Conservation (phyloP, 2,888 invertebrate species). For the Sarcophaga rosellei region DNA sequence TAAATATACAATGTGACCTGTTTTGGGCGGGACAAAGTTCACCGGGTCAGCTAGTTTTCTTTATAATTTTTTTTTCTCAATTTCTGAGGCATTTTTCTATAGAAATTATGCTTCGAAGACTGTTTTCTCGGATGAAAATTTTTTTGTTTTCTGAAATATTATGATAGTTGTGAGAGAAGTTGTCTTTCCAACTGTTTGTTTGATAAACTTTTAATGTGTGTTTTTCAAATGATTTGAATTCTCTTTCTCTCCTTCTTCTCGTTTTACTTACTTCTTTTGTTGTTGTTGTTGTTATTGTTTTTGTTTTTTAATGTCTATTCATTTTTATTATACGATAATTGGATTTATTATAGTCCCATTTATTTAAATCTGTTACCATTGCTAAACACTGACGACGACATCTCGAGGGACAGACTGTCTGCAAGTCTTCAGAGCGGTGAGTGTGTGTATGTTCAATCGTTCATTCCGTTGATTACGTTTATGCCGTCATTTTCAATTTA, state of each 20-base stretch:
- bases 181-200: no score
- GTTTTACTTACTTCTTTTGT: neutral
- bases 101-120: no score
- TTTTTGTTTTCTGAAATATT: no score
- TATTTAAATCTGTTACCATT: conserved; percentile 45
- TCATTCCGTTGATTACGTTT: neutral
- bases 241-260: neutral
- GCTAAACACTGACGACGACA: conserved; percentile 56
- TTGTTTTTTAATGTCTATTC: neutral
- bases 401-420: conserved; percentile 35
- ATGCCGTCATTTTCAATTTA: conserved; percentile 41
- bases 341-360: conserved; percentile 44
- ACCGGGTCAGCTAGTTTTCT: no score
- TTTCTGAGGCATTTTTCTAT: no score
- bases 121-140: no score
- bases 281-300: neutral
- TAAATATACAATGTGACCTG: no score
- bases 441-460: neutral
- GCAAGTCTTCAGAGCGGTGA: neutral
- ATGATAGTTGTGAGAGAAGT: no score
- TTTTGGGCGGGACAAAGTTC: no score
- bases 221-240: neutral
- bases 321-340: conserved; percentile 23
- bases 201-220: no score
- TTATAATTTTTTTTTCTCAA: no score